Conservation (phyloP, 92 coral and sea anemone genomes). For the Epizoanthus fatuus region DNA sequence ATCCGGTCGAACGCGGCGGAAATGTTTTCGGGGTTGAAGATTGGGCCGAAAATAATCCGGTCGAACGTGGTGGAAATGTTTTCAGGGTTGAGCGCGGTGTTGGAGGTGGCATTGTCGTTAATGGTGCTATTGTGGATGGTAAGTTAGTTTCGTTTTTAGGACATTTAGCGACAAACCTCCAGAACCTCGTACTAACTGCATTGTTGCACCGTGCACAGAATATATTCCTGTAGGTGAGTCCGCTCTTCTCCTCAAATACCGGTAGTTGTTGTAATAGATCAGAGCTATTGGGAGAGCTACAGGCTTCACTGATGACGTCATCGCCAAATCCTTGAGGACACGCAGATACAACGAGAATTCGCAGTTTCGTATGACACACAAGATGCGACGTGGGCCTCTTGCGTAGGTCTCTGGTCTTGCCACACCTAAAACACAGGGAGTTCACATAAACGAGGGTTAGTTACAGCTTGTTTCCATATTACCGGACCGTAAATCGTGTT, state of each 20-base stretch:
- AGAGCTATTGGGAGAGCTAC: constrained; percentile 13
- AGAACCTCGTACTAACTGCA: background rate
- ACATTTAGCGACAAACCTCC: constrained; percentile 31
- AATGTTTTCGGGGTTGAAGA: background rate
- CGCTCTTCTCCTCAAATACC: constrained; percentile 1
- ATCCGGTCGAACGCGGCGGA: background rate
- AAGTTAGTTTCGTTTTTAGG: background rate
- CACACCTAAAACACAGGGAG: constrained; percentile 3
- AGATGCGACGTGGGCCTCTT: background rate
- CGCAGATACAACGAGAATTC: constrained; percentile 3
- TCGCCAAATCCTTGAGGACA: background rate
- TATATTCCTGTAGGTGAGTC: constrained; percentile 15
- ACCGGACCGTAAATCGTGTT: no score
- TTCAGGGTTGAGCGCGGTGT: background rate
- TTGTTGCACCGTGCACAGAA: constrained; percentile 37
- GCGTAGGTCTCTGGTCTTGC: background rate
- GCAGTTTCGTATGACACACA: background rate
- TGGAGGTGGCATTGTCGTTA: no score
- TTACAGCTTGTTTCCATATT: background rate
- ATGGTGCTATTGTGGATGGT: background rate
- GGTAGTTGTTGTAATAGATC: constrained; percentile 32
- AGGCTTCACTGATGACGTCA: background rate
- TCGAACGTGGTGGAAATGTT: background rate
- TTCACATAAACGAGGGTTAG: background rate
- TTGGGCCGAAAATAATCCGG: background rate